Evolutionary conservation across 2,113 vertebrate species (phyloP), one percentile per base, ranked within the genome.

Genomic region (Amblyornis subalaris): DNA sequence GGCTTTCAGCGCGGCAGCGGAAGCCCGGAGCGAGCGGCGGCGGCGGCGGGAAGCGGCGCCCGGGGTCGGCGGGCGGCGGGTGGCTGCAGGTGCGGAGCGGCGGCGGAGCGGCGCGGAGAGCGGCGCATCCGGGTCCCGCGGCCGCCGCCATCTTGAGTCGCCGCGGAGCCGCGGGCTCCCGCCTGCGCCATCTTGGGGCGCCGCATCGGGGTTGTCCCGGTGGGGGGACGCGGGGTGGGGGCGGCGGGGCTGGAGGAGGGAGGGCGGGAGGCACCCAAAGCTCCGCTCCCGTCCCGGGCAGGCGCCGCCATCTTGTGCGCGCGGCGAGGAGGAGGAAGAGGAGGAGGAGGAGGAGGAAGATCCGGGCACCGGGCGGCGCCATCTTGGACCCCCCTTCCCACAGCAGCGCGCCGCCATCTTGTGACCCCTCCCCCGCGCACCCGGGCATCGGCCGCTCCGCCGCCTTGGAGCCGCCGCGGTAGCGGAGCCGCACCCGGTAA

Each of bases 91-190:
- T 86, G 83, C 36, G 83, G 36, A 51, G 47, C 53, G 17, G 47
- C 69, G 47, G 61, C 69, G 40, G 44, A 78, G 84, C 23, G 35
- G 40, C 26, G 42, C 21, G 33, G 38, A 83, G 33, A 26, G 19
- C 58, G 33, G 60, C 48, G 57, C 55, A 72, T 73, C 72, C 76
- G 60, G 65, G n/a, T 54, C 61, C 60, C 40, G 50, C 23, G 75
- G 77, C 54, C 40, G 89, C 45, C 88, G 77, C 92, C 89, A 83
- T 94, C 66, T 89, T 94, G 93, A 26, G 62, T 57, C 61, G 38
- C 44, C 42, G 36, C 36, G 28, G 42, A n/a, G 33, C n/a, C 22
- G n/a, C 26, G 21, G 23, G 75, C 29, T 77, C 75, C 64, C 48
- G 19, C 47, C 26, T 25, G 29, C 78, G 82, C 82, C 82, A 66